A percentile compares a stretch with the other conserved stretches of the same genome.
These are phyloP conservation scores for Acrocephalus scirpaceus DNA, from an alignment of 2,797 vertebrate genomes.

Conservation along the genomic window DNA sequence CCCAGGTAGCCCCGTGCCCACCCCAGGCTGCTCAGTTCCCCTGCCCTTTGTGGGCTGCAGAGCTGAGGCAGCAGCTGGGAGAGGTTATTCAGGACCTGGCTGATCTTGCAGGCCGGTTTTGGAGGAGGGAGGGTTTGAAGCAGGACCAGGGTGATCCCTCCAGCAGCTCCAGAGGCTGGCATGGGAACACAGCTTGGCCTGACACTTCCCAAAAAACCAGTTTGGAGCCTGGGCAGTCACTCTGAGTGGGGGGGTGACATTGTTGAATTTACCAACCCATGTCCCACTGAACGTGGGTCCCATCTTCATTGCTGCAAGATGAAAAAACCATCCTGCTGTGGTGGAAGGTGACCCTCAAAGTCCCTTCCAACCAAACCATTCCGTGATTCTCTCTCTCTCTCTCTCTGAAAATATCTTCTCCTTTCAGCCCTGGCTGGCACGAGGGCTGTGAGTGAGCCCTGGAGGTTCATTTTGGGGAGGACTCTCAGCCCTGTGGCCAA, in stretches of 20 bases:
- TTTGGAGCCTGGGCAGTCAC: accelerated
- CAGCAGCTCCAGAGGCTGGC: background rate
- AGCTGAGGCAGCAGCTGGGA: background rate
- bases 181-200: accelerated
- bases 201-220: background rate
- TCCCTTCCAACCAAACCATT: background rate
- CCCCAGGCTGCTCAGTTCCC: background rate
- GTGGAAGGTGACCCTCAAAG: background rate
- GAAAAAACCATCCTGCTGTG: accelerated
- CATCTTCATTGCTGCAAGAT: background rate
- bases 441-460: background rate
- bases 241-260: background rate
- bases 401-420: background rate
- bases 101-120: background rate
- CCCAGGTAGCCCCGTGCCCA: accelerated
- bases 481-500: accelerated
- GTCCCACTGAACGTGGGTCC: background rate
- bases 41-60: background rate
- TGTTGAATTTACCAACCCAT: background rate
- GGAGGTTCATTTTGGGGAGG: background rate
- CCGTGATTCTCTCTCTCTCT: background rate
- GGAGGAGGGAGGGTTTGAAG: background rate
- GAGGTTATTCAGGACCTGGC: background rate
- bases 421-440: background rate
- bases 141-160: accelerated